These are phyloP conservation scores for Druceiella hillmani DNA, from an alignment of 2,888 invertebrate genomes.

Conservation along the genomic window DNA sequence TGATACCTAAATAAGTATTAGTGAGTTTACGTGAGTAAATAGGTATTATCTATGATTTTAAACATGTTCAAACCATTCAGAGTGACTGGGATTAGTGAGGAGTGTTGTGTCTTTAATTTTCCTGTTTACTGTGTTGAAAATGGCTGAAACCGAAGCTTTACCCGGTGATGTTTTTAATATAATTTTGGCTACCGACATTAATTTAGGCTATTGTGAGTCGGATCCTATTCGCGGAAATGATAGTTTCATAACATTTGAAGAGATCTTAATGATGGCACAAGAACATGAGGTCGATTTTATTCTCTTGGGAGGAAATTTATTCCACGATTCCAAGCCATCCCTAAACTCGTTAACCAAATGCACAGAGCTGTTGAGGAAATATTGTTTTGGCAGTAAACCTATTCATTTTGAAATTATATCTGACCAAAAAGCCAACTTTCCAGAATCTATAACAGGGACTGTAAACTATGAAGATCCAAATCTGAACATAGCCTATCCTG, in stretches of 20 bases:
- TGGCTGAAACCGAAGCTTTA: no score
- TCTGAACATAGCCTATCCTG: slow-evolving; percentile 85
- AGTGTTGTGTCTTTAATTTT: no score
- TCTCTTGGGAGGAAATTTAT: slow-evolving; percentile 92
- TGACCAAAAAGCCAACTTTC: slow-evolving; percentile 76
- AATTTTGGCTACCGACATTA: slow-evolving; percentile 90
- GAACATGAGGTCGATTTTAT: slow-evolving; percentile 80
- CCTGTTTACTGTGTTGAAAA: no score
- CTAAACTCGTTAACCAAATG: slow-evolving; percentile 68
- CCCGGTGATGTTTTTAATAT: slow-evolving; percentile 65
- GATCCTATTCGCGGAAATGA: slow-evolving; percentile 78
- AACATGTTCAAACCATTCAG: no score
- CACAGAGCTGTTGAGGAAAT: slow-evolving; percentile 66
- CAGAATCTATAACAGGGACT: slow-evolving; percentile 53
- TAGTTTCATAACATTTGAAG: slow-evolving; percentile 89
- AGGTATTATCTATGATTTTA: no score
- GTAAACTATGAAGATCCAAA: slow-evolving; percentile 96
- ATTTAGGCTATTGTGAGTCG: slow-evolving; percentile 87
- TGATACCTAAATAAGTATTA: no score
- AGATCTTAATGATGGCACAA: slow-evolving; percentile 78
- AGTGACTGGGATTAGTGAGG: no score
- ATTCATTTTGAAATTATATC: slow-evolving; percentile 73
- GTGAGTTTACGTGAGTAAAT: no score
- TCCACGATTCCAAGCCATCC: slow-evolving; percentile 91
- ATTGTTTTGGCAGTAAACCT: slow-evolving; percentile 56